Evolutionary conservation across 2,888 invertebrate species (phyloP), one percentile per base, ranked within the genome.

Genomic region (Cephus rjabovi): DNA sequence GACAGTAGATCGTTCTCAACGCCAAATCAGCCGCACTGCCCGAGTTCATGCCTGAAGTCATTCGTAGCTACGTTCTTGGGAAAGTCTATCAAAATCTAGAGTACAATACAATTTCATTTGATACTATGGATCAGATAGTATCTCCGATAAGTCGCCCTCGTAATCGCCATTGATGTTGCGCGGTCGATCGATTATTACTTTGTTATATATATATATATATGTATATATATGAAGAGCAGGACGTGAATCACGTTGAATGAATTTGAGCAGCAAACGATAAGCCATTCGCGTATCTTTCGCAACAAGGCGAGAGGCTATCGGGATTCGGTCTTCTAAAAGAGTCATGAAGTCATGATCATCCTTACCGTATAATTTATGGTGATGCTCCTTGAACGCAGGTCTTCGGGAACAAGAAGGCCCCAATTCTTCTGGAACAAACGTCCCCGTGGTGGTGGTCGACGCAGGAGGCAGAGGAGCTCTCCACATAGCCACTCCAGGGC

Each of bases 401-500:
- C 92, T 95, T 11, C 94, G 95, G 88, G 95, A 95, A 76, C 93
- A 93, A 73, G 95, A 96, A 82, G 89, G 89, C 0, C 90, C 90
- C 15, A 87, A 81, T 77, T 23, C 85, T 34, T 82, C 80, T n/a
- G 80, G 80, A 3, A 88, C 82, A 40, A 82, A 75, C 37, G 79
- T 89, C 79, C 86, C 88, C 3, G 86, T 90, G n/a, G 88, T 90
- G 30, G 88, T 90, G 34, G 89, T 88, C 31, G 90, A 90, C 75
- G 86, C 87, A 34, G 90, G 90, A 40, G 87, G 86, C 40, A 86
- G 78, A 37, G 89, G 90, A 30, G 89, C 90, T 23, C 81, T 90
- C 84, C 94, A 96, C 80, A 96, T 97, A 93, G 95, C 87, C 93
- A 95, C 79, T 92, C 94, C 76, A 93, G 95, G 86, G 95, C 80